Evolutionary conservation across 1,140 invertebrate genomes (phyloP), one percentile per base, ranked within the genome.

Genomic region (Branchinecta lindahli): DNA sequence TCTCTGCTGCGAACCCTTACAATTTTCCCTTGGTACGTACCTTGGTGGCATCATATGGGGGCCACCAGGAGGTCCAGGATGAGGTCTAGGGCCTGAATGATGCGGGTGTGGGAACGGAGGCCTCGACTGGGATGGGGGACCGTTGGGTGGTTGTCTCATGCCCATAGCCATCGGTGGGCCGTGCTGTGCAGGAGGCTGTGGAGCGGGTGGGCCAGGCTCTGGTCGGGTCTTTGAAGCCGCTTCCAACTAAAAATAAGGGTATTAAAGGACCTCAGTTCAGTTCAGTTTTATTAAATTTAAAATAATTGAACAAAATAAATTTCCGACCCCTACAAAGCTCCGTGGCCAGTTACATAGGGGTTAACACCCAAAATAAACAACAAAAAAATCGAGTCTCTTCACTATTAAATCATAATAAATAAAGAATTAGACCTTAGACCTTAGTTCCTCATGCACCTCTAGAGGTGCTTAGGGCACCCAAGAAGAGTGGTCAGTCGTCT

Each of bases 181-280:
- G 66, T 79, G 78, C 78, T 83, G 83, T 78, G 82, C 79, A 76
- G 80, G 79, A 20, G 72, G 68, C 44, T 71, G 66, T 21, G 68
- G 70, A 66, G 71, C 80, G 72, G 80, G 78, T 10, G 79, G 74
- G 66, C 70, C 75, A 44, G 87, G 87, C 46, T 86, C 84, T 45
- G 90, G 88, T 71, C 91, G 83, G 18, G 90, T 92, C 80, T 94
- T 93, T 69, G 90, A 91, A 79, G 93, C 89, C 77, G 91, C 89
- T 78, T 94, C 91, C 83, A 94, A 92, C 82, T 91, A 66, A 72
- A 72, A 8, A 66, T 45, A 67, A 68, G 46, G 61, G 65, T 52
- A 20, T 69, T 33, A 33, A 33, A 33, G 33, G 33, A 33, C 33
- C 33, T 33, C 5, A 33, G 1, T 33, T 33, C 33, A n/a, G n/a